phyloP scores from a whole-genome alignment of 1,140 invertebrate species.

The Heliconius hewitsoni region DNA sequence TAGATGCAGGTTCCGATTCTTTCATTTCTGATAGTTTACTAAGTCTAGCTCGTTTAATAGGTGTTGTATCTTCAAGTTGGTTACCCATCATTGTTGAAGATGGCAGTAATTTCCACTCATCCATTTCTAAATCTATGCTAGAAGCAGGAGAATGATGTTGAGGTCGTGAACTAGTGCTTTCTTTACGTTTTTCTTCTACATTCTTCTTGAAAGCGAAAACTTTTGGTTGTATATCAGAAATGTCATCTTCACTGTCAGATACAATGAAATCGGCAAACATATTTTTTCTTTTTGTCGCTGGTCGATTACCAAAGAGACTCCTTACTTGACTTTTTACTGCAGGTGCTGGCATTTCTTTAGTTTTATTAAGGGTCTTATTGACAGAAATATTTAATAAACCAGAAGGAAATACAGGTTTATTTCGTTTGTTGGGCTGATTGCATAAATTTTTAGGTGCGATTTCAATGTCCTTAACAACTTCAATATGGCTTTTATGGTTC shows the following conservation, averaged over 20 bases:
- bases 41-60: slow-evolving; percentile 50
- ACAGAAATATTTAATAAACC: slow-evolving; percentile 58
- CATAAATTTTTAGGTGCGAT: slow-evolving; percentile 58
- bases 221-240: slow-evolving; percentile 64
- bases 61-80: slow-evolving; percentile 55
- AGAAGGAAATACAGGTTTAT: slow-evolving; percentile 58
- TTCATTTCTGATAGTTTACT: slow-evolving; percentile 49
- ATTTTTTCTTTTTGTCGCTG: slow-evolving; percentile 61
- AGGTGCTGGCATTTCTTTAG: slow-evolving; percentile 44
- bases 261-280: slow-evolving; percentile 68
- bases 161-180: slow-evolving; percentile 39
- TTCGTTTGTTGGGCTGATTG: slow-evolving; percentile 46
- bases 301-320: slow-evolving; percentile 61
- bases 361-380: slow-evolving; percentile 65
- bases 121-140: slow-evolving; percentile 66
- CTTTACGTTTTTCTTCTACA: slow-evolving; percentile 32
- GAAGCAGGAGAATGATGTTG: slow-evolving; percentile 51
- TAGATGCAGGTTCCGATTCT: slow-evolving; percentile 35
- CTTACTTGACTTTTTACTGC: slow-evolving; percentile 51
- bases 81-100: slow-evolving; percentile 73
- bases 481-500: slow-evolving; percentile 47
- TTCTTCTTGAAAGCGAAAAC: slow-evolving; percentile 60
- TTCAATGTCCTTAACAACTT: slow-evolving; percentile 53
- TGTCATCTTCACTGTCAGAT: slow-evolving; percentile 71
- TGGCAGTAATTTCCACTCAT: slow-evolving; percentile 65